Base-by-base conservation (phyloP, 2,797 vertebrate species). In the Hypotaenidia okinawae region DNA sequence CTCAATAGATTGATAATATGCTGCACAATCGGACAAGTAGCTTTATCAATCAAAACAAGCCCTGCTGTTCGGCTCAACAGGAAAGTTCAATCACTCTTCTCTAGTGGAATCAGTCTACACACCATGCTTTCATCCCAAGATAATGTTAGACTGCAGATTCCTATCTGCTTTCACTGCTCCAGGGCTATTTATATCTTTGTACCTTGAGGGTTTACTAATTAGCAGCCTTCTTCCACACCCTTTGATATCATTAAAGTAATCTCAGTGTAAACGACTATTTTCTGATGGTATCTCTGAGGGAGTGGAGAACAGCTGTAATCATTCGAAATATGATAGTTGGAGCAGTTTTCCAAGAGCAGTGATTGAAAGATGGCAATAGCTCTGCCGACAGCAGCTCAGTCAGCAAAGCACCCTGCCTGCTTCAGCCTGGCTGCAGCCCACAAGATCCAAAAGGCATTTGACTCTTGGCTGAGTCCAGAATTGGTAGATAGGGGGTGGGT, bases 1-100 rank as follows among this genome's bases (percentile, higher is more conserved):
- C 41, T 92, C 18, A 5, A 92, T 84, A 81, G 85, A 91, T 94
- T 81, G 79, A 87, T 92, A 93, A 96, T 84, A 86, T 5, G 30
- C 79, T 80, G 45, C 70, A 89, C 70, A 77, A 66, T 72, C 67
- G 51, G 69, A 88, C 73, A 87, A 87, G 84, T 52, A 77, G 37
- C 61, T 95, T 95, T 94, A 95, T 95, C 94, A 91, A 75, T 96
- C 83, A 80, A 95, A 96, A 92, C 90, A 93, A 93, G 87, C 47
- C 87, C 61, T 69, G 85, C 68, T 84, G 39, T 59, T 96, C 62
- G 57, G 83, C 72, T 93, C 89, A 87, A 80, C 68, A 85, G 80
- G 75, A 80, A 91, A 86, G 90, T 90, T 97, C 85, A 92, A 35
- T 80, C 89, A 75, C 74, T 90, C 78, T 92, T 88, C 79, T 91